Percentiles rank a stretch among this genome's conserved stretches.
Conservation (phyloP, 2,888 invertebrate genomes). For the Cerastoderma edule region DNA sequence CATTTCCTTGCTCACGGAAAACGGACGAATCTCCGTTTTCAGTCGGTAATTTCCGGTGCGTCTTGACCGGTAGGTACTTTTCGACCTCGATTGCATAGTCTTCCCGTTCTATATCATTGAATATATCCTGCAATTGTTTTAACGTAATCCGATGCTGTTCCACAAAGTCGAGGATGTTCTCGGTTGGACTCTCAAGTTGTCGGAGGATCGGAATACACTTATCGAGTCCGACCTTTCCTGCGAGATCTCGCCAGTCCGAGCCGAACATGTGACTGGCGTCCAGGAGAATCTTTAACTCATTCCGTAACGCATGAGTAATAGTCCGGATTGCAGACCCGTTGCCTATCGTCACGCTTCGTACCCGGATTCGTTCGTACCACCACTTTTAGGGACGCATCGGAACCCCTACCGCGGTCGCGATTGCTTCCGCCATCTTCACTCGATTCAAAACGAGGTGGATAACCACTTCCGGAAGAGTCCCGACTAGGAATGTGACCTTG, state of each 20-base stretch:
- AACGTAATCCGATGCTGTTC: constrained; percentile 48
- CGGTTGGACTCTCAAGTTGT: constrained; percentile 55
- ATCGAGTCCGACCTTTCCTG: constrained; percentile 52
- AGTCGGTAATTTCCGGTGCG: background rate
- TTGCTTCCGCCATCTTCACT: too few relatives aligned
- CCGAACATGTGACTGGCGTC: constrained; percentile 50
- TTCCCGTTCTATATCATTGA: constrained; percentile 26
- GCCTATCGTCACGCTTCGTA: background rate
- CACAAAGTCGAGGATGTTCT: constrained; percentile 47
- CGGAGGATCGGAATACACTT: constrained; percentile 54
- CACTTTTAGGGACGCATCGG: background rate
- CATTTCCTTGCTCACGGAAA: background rate
- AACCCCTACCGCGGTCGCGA: too few relatives aligned
- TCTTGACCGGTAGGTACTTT: constrained; percentile 2
- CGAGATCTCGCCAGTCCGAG: constrained; percentile 64
- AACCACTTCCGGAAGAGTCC: too few relatives aligned
- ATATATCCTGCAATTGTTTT: constrained; percentile 34
- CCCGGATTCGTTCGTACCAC: background rate
- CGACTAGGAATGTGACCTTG: too few relatives aligned
- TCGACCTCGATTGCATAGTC: constrained; percentile 35
- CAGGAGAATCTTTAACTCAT: constrained; percentile 55
- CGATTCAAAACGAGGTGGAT: too few relatives aligned
- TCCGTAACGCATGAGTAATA: constrained; percentile 45
- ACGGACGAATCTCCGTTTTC: constrained; percentile 3
- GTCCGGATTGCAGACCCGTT: background rate